Conservation (phyloP, 2,113 vertebrate genomes). For the Apus apus region DNA sequence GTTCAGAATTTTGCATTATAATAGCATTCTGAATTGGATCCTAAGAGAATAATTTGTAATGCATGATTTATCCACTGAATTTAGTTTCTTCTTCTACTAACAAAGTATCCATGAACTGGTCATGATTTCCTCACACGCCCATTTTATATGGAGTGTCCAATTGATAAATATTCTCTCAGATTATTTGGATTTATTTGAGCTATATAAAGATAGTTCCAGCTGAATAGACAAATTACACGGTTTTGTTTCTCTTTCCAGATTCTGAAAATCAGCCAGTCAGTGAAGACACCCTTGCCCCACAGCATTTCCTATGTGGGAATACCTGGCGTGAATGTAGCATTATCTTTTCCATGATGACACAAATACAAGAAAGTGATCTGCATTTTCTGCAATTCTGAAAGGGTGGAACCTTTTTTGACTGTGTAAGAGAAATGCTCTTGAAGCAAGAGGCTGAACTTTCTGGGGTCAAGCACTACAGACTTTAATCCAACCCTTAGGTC, state of each 20-base stretch:
- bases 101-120: conserved; percentile 16
- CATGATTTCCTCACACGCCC: not conserved
- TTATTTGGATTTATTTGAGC: not conserved
- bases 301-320: not conserved
- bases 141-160: not conserved
- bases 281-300: not conserved
- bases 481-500: not conserved
- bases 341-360: not conserved
- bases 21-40: conserved; percentile 10
- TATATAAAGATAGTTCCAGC: not conserved
- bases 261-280: not conserved
- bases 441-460: not conserved
- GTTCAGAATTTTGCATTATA: not conserved
- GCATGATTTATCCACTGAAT: conserved; percentile 46
- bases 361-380: not conserved
- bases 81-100: conserved; percentile 16
- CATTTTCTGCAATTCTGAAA: not conserved
- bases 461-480: not conserved
- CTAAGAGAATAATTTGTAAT: conserved; percentile 53
- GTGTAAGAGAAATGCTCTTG: not conserved
- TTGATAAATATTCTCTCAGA: not conserved
- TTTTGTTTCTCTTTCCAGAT: not conserved
- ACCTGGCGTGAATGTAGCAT: not conserved
- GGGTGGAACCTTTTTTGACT: not conserved
- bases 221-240: not conserved